Evolutionary conservation across 2,113 vertebrate species (phyloP).

Genomic region (Pterophyllum scalare): DNA sequence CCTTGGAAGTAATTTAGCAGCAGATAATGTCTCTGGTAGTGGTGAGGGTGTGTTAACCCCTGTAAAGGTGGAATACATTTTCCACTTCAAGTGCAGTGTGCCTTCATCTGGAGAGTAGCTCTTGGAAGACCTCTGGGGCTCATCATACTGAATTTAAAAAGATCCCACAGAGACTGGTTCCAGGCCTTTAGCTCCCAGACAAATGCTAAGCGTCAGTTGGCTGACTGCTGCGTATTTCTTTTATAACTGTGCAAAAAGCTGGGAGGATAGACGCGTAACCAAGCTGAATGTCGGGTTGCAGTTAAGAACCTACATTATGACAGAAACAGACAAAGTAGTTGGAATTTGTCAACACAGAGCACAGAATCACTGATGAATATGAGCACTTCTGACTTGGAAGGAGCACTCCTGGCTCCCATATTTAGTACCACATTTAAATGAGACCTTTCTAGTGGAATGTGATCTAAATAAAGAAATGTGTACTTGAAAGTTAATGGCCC

Average conservation of each 20-base stretch:
- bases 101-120: background rate
- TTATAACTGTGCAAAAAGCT: constrained; percentile 41
- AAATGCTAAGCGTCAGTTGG: constrained; percentile 30
- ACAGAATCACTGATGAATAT: background rate
- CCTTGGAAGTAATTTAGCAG: background rate
- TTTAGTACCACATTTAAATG: constrained; percentile 28
- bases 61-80: constrained; percentile 1
- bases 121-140: background rate
- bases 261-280: constrained; percentile 1
- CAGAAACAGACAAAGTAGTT: background rate
- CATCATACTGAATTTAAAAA: constrained; percentile 21
- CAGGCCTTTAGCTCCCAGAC: constrained; percentile 27
- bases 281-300: background rate
- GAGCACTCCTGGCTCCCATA: background rate
- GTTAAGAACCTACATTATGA: background rate
- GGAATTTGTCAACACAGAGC: background rate
- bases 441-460: constrained; percentile 40
- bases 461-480: constrained; percentile 25
- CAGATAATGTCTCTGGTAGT: background rate
- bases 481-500: background rate
- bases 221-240: background rate
- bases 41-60: background rate
- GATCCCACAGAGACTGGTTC: constrained; percentile 6
- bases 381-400: background rate
- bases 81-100: constrained; percentile 11